Evolutionary conservation across 2,888 invertebrate genomes (phyloP).

Genomic region (Drymonia ruficornis): DNA sequence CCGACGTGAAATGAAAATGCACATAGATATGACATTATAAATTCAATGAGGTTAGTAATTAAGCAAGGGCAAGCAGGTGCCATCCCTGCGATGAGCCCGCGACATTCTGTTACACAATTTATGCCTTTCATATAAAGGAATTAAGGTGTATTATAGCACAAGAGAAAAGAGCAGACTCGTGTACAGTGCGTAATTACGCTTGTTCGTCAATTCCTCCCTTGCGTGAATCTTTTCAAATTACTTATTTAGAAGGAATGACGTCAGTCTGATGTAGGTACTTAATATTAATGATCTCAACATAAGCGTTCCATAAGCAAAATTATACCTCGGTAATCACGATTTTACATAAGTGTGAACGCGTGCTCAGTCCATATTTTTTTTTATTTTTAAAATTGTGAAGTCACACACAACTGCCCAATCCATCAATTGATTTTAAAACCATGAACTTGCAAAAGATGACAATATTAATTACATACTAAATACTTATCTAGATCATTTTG

Average conservation of each 20-base stretch:
- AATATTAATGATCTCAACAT: neutral
- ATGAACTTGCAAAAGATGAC: no score
- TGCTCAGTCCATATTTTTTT: no score
- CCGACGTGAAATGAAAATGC: slow-evolving; percentile 27
- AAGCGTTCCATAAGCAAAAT: neutral
- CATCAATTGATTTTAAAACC: no score
- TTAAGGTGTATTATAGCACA: slow-evolving; percentile 6
- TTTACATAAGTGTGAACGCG: no score
- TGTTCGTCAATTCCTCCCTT: neutral
- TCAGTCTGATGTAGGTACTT: neutral
- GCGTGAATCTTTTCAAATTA: slow-evolving; percentile 4
- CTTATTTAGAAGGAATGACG: slow-evolving; percentile 1
- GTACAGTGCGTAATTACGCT: neutral
- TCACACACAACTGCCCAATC: no score
- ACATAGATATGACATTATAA: slow-evolving; percentile 33
- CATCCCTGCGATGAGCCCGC: slow-evolving; percentile 16
- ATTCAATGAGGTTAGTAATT: slow-evolving; percentile 32
- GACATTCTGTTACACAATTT: slow-evolving; percentile 16
- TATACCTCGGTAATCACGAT: neutral
- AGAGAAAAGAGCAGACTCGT: neutral
- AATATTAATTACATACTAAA: no score
- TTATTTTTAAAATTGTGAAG: no score
- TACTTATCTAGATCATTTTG: no score
- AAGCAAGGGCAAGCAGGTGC: slow-evolving; percentile 15
- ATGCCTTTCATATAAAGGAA: slow-evolving; percentile 19